Conservation (phyloP, 2,797 vertebrate species). For the Pseudochirops corinnae region DNA sequence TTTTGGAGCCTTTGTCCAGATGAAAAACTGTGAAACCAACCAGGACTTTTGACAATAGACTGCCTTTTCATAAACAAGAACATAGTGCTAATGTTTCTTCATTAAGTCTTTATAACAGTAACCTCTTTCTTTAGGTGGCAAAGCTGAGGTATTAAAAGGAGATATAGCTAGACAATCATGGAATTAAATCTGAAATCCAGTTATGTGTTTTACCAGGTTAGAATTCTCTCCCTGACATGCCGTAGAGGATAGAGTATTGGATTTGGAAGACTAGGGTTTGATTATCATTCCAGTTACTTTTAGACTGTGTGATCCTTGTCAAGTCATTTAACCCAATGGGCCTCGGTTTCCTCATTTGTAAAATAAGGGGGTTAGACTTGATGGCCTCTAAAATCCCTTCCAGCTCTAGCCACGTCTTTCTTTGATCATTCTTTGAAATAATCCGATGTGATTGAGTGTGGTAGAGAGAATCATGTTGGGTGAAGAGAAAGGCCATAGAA, state of each 20-base stretch:
- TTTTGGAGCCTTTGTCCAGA: neutral
- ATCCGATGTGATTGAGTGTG: neutral
- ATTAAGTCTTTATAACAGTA: neutral
- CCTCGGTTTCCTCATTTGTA: neutral
- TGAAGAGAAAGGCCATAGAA: neutral
- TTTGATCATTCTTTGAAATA: neutral
- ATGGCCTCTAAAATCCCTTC: neutral
- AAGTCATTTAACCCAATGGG: neutral
- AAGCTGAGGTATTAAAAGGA: neutral
- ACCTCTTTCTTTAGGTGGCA: neutral
- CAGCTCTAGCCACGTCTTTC: neutral
- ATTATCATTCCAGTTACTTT: neutral
- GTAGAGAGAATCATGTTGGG: neutral
- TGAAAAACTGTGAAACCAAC: neutral
- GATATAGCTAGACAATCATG: neutral
- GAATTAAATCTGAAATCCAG: neutral
- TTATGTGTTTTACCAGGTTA: neutral
- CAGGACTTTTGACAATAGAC: neutral
- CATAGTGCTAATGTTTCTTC: neutral
- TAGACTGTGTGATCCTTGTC: neutral
- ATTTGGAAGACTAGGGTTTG: neutral
- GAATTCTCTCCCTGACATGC: neutral
- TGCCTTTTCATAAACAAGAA: neutral
- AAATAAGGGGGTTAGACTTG: neutral
- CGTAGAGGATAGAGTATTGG: neutral